Conservation (phyloP, 2,888 invertebrate species). For the Arge pagana region DNA sequence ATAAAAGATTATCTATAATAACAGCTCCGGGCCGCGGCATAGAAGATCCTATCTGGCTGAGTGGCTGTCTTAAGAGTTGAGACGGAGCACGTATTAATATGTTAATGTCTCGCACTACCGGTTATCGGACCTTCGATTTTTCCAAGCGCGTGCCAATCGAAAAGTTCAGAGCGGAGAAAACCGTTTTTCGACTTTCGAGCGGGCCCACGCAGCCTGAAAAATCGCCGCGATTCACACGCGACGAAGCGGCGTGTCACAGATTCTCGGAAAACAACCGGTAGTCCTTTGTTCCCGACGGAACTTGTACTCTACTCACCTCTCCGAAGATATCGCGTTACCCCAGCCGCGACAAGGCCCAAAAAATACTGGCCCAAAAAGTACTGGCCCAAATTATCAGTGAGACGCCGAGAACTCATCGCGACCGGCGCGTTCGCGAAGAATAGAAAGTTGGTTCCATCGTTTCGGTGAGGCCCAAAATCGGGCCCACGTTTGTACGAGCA, state of each 20-base stretch:
- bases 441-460: too few species aligned
- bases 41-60: slow-evolving; percentile 24
- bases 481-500: too few species aligned
- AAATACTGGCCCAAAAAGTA: too few species aligned
- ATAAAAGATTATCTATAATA: slow-evolving; percentile 35
- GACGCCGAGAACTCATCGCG: too few species aligned
- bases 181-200: neutral
- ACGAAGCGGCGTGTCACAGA: slow-evolving; percentile 2
- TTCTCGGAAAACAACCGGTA: too few species aligned
- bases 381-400: too few species aligned
- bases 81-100: slow-evolving; percentile 46
- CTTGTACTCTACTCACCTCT: neutral
- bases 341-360: neutral
- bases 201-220: neutral
- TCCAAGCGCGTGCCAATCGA: slow-evolving; percentile 13
- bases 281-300: slow-evolving; percentile 9
- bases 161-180: neutral
- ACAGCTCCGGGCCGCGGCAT: slow-evolving; percentile 25
- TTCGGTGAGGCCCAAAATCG: too few species aligned
- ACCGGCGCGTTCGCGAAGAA: too few species aligned
- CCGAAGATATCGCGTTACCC: neutral
- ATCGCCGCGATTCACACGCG: neutral
- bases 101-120: slow-evolving; percentile 52
- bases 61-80: slow-evolving; percentile 24
- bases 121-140: slow-evolving; percentile 34